These are phyloP conservation scores for Oreochromis mossambicus DNA, from an alignment of 2,797 vertebrate species.

Conservation along the genomic window DNA sequence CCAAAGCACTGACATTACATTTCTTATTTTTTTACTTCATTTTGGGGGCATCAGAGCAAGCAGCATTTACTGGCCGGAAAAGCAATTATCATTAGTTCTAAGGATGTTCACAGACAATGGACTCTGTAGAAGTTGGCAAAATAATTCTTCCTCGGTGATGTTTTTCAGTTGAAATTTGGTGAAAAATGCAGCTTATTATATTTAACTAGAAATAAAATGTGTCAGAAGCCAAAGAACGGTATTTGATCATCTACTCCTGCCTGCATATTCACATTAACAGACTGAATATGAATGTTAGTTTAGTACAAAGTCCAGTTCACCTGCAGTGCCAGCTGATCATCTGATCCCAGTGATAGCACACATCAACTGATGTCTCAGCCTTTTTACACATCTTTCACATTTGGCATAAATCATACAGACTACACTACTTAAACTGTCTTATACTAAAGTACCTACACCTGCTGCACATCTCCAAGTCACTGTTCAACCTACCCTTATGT, in stretches of 20 bases:
- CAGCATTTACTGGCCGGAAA: conserved; percentile 23
- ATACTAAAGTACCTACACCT: not conserved
- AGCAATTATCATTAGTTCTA: conserved; percentile 42
- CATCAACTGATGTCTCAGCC: not conserved
- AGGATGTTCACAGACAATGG: conserved; percentile 24
- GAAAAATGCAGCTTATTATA: not conserved
- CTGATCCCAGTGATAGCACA: not conserved
- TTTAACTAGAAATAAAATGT: not conserved
- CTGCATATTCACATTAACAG: not conserved
- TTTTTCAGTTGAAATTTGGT: not conserved
- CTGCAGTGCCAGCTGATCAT: not conserved
- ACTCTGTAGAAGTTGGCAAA: not conserved
- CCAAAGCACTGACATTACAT: conserved; percentile 49
- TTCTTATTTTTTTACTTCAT: conserved; percentile 33
- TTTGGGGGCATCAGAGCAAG: conserved; percentile 24
- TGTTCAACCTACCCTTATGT: not conserved
- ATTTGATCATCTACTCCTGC: not conserved
- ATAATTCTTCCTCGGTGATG: not conserved
- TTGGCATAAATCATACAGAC: not conserved
- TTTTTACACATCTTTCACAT: not conserved
- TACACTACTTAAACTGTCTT: not conserved
- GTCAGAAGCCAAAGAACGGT: not conserved
- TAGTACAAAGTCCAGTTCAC: not conserved
- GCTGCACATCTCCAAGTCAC: not conserved
- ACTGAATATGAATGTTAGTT: not conserved